Conservation (phyloP, 2,797 vertebrate genomes). For the Urosaurus nigricauda region DNA sequence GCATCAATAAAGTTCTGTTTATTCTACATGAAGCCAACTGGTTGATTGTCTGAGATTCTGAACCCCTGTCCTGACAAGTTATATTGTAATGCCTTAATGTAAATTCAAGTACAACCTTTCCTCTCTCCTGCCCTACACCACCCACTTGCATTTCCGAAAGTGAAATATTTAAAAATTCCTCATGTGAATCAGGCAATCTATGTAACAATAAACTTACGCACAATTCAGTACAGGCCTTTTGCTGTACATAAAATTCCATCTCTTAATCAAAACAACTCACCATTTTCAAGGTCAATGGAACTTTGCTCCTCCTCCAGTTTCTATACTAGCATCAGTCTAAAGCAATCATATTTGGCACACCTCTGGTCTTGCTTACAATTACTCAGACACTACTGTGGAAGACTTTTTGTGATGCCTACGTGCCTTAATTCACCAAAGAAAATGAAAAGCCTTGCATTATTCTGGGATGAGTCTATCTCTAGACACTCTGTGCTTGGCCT, state of each 20-base stretch:
- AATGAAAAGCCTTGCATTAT: constrained; percentile 36
- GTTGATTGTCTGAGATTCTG: no score
- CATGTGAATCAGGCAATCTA: not conserved
- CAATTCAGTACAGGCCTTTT: not conserved
- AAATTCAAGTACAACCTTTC: not conserved
- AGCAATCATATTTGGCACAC: not conserved
- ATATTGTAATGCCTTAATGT: not conserved
- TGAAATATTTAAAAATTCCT: not conserved
- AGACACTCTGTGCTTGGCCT: not conserved
- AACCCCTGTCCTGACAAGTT: no score
- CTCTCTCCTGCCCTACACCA: not conserved
- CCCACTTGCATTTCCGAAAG: not conserved
- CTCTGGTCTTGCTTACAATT: not conserved
- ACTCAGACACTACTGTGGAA: not conserved
- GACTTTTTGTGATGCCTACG: not conserved
- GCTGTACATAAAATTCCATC: not conserved
- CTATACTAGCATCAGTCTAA: not conserved
- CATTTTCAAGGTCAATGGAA: constrained; percentile 3
- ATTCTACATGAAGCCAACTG: no score
- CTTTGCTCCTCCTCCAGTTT: not conserved
- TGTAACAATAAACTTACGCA: not conserved
- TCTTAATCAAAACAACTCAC: not conserved
- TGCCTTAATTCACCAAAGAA: constrained; percentile 37
- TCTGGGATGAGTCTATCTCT: constrained; percentile 29
- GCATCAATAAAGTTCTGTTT: no score